These are phyloP conservation scores for Disparrhopalites patrizii DNA, from an alignment of 2,888 invertebrate species.

Conservation along the genomic window DNA sequence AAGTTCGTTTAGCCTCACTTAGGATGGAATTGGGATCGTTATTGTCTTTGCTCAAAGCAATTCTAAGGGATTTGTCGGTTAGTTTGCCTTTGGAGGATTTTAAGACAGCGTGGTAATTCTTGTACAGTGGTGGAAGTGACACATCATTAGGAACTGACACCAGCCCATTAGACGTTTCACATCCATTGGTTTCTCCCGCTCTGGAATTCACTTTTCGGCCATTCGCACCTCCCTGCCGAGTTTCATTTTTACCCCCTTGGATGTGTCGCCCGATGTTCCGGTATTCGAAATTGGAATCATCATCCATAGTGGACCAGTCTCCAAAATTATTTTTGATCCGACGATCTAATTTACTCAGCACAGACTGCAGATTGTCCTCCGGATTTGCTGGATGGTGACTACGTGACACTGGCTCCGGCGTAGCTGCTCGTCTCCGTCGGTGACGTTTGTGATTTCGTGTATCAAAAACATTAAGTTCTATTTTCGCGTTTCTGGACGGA, in stretches of 20 bases:
- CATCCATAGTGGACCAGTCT: constrained; percentile 40
- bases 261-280: neutral
- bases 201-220: neutral
- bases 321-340: constrained; percentile 42
- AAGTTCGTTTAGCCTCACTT: constrained; percentile 44
- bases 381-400: neutral
- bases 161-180: neutral
- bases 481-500: constrained; percentile 33
- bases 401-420: constrained; percentile 31
- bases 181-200: no score
- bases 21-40: constrained; percentile 45
- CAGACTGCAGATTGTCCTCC: constrained; percentile 25
- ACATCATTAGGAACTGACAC: neutral
- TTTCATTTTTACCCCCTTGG: neutral
- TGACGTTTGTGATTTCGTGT: constrained; percentile 32
- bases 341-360: constrained; percentile 37
- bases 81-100: constrained; percentile 24
- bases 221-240: neutral
- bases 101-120: constrained; percentile 19
- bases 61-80: constrained; percentile 30
- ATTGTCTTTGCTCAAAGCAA: constrained; percentile 42
- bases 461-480: constrained; percentile 41
- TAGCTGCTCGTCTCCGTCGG: constrained; percentile 28
- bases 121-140: constrained; percentile 37
- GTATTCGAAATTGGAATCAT: constrained; percentile 25